These are phyloP conservation scores for Phortica variegata DNA, from an alignment of 1,140 invertebrate genomes.

Conservation along the genomic window DNA sequence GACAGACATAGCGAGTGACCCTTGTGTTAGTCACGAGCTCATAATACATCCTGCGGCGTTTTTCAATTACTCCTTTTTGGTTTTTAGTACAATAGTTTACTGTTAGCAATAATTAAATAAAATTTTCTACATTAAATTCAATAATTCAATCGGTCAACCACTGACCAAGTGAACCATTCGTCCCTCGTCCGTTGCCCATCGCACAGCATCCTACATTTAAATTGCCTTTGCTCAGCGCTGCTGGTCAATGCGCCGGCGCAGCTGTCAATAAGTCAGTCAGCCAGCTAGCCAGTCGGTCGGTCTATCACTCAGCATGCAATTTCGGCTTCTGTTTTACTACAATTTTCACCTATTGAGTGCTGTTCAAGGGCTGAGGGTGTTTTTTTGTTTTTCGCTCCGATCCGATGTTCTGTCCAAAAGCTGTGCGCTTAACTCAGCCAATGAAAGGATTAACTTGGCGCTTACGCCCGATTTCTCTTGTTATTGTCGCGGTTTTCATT, in stretches of 20 bases:
- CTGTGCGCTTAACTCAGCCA: no score
- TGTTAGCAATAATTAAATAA: constrained; percentile 31
- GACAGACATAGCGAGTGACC: no score
- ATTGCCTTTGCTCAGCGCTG: constrained; percentile 27
- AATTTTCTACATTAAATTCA: constrained; percentile 24
- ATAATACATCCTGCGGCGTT: constrained; percentile 13
- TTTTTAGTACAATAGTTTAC: constrained; percentile 21
- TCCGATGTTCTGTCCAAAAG: no score
- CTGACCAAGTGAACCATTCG: no score
- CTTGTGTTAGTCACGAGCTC: background rate
- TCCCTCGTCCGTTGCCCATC: constrained; percentile 33
- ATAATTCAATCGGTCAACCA: constrained; percentile 22
- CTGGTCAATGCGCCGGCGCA: constrained; percentile 25
- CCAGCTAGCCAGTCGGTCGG: background rate
- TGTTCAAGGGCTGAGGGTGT: constrained; percentile 10
- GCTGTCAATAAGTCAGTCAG: constrained; percentile 39
- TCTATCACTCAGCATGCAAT: constrained; percentile 38
- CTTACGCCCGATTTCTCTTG: constrained; percentile 6
- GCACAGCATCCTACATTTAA: background rate
- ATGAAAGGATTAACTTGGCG: constrained; percentile 34
- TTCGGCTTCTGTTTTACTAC: constrained; percentile 30
- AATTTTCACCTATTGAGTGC: constrained; percentile 50
- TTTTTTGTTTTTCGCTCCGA: constrained; percentile 5
- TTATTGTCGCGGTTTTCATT: constrained; percentile 23
- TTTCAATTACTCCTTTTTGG: constrained; percentile 12